Conservation (phyloP, 2,113 vertebrate species). For the Himantopus leucocephalus region DNA sequence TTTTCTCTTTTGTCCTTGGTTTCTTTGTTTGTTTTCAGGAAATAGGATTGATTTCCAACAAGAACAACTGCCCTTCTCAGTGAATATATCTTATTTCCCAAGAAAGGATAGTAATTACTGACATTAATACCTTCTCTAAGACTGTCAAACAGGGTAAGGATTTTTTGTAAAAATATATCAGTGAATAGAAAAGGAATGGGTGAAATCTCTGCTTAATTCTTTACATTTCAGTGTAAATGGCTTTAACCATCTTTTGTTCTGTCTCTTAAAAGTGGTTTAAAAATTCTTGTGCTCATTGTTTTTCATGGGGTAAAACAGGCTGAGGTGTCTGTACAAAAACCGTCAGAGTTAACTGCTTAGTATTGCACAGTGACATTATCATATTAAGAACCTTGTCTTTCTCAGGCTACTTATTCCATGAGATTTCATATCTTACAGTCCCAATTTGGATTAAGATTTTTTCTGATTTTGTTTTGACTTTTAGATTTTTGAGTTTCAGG, state of each 20-base stretch:
- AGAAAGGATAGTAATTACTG: not conserved
- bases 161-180: not conserved
- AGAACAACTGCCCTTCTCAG: not conserved
- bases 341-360: not conserved
- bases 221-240: not conserved
- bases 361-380: not conserved
- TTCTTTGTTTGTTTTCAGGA: not conserved
- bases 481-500: not conserved
- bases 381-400: not conserved
- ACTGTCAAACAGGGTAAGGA: not conserved
- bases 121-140: not conserved
- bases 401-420: not conserved
- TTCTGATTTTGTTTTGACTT: not conserved
- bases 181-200: not conserved
- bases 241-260: not conserved
- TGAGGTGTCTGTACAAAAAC: not conserved
- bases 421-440: not conserved
- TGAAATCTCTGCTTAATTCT: not conserved
- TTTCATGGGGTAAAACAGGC: not conserved
- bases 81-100: not conserved
- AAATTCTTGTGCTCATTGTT: not conserved
- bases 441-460: not conserved
- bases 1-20: not conserved
- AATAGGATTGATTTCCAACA: not conserved
- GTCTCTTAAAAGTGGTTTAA: not conserved